A percentile compares a stretch with the other conserved stretches of the same genome.
These are phyloP conservation scores for Simalia tracyae DNA, from an alignment of 2,797 vertebrate genomes.

Conservation along the genomic window DNA sequence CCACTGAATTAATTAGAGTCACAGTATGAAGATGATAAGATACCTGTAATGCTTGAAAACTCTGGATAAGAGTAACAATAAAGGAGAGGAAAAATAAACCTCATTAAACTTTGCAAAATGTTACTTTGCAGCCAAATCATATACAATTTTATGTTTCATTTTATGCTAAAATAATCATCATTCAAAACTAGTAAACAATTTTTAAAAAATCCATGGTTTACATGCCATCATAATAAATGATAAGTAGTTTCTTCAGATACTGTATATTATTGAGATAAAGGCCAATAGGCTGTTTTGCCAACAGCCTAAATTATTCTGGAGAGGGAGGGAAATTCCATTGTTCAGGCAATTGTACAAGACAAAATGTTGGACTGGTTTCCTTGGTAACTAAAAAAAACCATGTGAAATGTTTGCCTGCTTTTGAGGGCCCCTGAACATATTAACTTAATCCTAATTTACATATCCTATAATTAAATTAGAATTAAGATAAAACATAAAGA, in stretches of 20 bases:
- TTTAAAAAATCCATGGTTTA: too few relatives aligned
- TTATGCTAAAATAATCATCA: not conserved
- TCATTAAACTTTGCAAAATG: too few relatives aligned
- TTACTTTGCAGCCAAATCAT: not conserved
- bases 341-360: not conserved
- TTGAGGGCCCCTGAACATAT: not conserved
- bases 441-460: not conserved
- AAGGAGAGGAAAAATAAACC: too few relatives aligned
- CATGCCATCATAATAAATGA: not conserved
- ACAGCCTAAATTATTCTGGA: not conserved
- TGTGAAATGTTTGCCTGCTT: not conserved
- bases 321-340: not conserved
- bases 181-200: too few relatives aligned
- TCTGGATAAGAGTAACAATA: too few relatives aligned
- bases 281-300: not conserved
- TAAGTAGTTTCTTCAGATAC: not conserved
- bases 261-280: not conserved
- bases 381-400: too few relatives aligned
- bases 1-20: not conserved
- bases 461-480: constrained; percentile 23
- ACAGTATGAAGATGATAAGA: not conserved
- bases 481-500: constrained; percentile 30
- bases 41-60: not conserved
- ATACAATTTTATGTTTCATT: not conserved
- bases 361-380: not conserved